Base-by-base conservation (phyloP, 2,888 invertebrate genomes). In the Muscina levida region DNA sequence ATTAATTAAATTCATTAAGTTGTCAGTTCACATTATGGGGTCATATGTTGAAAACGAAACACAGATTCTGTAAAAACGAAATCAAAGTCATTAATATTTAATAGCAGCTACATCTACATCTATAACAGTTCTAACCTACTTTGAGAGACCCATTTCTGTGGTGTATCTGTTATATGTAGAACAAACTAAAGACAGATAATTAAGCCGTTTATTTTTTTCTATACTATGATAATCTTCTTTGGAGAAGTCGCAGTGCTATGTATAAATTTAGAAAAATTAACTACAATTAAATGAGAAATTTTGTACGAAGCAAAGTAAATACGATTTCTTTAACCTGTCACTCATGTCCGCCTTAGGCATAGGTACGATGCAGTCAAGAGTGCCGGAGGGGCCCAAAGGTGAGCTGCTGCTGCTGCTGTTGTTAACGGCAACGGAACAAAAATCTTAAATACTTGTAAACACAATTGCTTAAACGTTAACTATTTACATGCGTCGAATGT, bases 281-380 rank as follows among this genome's bases (percentile, higher is more conserved):
- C 73, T 19, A 70, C 44, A 17, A 66, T 71, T 57, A 73, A 13
- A 46, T 31, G 39, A 46, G 31, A 68, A 48, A 66, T n/a, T 26
- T 10, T 26, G 24, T 37, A 11, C 13, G n/a, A 62, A 65, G 6
- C 39, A 44, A 57, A 73, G 42, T 70, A 48, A 74, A 80, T 77
- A 73, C 67, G 53, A 70, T 80, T 81, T 77, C 66, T 81, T 68
- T 72, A 81, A 74, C 74, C 77, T 81, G 81, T 74, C 81, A 81
- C 67, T 74, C 62, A 59, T 8, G 10, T n/a, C n/a, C n/a, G n/a
- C n/a, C n/a, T n/a, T n/a, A n/a, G n/a, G n/a, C n/a, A n/a, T n/a
- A n/a, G n/a, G n/a, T n/a, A n/a, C 37, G 17, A 17, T n/a, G n/a
- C 39, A 17, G 39, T 59, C 59, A 59, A 37, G 37, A 17, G 37